Evolutionary conservation across 1,140 invertebrate genomes (phyloP), one percentile per base, ranked within the genome.

Genomic region (Nephila pilipes): DNA sequence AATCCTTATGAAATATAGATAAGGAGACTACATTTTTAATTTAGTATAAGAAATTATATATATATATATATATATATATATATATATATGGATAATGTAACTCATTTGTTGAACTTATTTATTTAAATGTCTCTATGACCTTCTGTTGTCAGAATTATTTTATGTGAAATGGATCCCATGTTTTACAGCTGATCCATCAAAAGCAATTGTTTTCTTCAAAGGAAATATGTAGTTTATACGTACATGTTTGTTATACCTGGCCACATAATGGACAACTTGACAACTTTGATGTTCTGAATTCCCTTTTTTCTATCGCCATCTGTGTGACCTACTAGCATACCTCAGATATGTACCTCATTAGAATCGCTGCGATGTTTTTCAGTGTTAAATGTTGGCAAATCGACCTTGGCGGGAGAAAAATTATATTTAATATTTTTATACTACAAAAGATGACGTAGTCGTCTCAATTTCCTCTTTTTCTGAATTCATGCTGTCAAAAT

Each of bases 311-410:
- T 2, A 32, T 29, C 32, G 65, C 65, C 65, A 75, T 75, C 65
- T 75, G 65, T 75, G 65, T 75, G 65, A 36, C 65, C 65, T 75
- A 75, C 29, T 75, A 25, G 25, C 65, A 75, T 75, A 32, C 65
- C 65, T 75, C 32, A 18, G 65, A 14, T 29, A 25, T 32, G 65
- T 75, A 25, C 65, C 12, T 29, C 14, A 69, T 29, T 69, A 36
- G 10, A 32, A 29, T n/a, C 65, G 0, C 29, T 32, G 12, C 25
- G 12, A 18, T 75, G 65, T 29, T 32, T 2, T 6, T 29, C 65
- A 32, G 32, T 75, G 65, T 25, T 25, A 75, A 25, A 8, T 25
- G 22, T 12, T 65, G 60, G 25, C 29, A 29, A n/a, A 32, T 32
- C 29, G 65, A 18, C 65, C 65, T 75, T 75, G 65, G 65, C 10